Percentiles rank a stretch among this genome's conserved stretches.
phyloP scores from a whole-genome alignment of 1,140 invertebrate genomes.

The Drosophila baimaii region DNA sequence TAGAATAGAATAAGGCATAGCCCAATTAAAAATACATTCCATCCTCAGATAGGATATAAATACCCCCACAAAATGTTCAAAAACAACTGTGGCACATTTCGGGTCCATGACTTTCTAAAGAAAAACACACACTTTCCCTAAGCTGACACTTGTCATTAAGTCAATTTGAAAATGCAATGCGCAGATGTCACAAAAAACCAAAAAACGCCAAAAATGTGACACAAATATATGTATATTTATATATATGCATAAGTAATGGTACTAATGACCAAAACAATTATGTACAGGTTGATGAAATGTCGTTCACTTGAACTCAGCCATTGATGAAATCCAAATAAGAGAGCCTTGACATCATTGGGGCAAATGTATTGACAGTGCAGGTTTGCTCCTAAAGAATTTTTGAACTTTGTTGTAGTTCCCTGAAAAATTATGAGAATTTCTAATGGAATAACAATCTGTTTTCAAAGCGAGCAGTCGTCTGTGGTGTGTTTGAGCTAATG shows the following conservation, averaged over 20 bases:
- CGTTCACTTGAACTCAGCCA: constrained; percentile 7
- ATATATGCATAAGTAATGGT: constrained; percentile 15
- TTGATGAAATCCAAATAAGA: constrained; percentile 23
- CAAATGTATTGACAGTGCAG: too few relatives aligned
- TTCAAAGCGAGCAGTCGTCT: background rate
- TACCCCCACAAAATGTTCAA: constrained; percentile 31
- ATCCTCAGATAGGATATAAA: constrained; percentile 17
- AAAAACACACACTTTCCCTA: constrained; percentile 33
- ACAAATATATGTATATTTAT: constrained; percentile 10
- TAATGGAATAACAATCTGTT: constrained; percentile 14
- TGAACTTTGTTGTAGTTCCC: background rate
- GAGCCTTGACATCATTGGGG: constrained; percentile 5
- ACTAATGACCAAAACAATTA: constrained; percentile 66
- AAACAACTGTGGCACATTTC: constrained; percentile 52
- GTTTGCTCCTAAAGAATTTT: background rate
- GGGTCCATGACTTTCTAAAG: constrained; percentile 49
- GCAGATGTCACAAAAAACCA: constrained; percentile 53
- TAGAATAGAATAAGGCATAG: background rate
- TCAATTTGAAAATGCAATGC: constrained; percentile 68
- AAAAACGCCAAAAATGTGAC: constrained; percentile 28
- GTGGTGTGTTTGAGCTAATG: background rate
- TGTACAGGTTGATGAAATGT: constrained; percentile 15
- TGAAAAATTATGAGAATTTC: constrained; percentile 1
- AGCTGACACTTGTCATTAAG: constrained; percentile 78
- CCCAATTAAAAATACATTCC: background rate